Evolutionary conservation across 2,888 invertebrate species (phyloP).

Genomic region (Hirtodrosophila alboralis): DNA sequence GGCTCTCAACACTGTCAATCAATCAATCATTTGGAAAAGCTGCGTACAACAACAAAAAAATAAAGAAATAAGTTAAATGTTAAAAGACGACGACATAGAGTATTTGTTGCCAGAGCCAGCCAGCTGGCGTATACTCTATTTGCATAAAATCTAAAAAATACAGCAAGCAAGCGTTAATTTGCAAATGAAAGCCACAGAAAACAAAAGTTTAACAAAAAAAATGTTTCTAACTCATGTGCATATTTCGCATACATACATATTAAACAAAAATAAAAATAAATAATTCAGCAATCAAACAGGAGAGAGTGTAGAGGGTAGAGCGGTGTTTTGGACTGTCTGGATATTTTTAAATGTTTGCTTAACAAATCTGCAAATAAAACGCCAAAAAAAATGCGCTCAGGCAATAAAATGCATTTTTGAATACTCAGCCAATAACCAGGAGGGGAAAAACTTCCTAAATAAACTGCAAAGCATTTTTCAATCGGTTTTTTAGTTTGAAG

Average conservation of each 20-base stretch:
- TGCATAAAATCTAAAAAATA: conserved; percentile 42
- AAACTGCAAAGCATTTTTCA: conserved; percentile 35
- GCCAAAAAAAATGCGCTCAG: conserved; percentile 26
- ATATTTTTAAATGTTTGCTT: conserved; percentile 16
- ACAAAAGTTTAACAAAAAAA: conserved; percentile 20
- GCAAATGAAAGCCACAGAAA: conserved; percentile 62
- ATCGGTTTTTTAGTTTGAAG: conserved; percentile 47
- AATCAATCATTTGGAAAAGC: conserved; percentile 65
- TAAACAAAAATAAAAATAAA: conserved; percentile 51
- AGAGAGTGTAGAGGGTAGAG: background rate
- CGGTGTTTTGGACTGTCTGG: background rate
- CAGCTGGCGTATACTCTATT: conserved; percentile 46
- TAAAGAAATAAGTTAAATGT: conserved; percentile 43
- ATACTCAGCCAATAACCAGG: too few species aligned
- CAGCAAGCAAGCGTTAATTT: conserved; percentile 62
- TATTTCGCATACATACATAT: conserved; percentile 46
- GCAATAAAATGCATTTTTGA: conserved; percentile 38
- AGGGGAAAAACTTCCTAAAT: conserved; percentile 5
- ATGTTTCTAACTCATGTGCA: conserved; percentile 62
- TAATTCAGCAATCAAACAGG: conserved; percentile 61
- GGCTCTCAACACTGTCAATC: conserved; percentile 57
- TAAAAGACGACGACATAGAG: conserved; percentile 49
- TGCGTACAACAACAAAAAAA: conserved; percentile 30
- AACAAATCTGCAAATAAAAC: background rate
- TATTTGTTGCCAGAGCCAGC: conserved; percentile 14